These are phyloP conservation scores for Coryphaenoides rupestris DNA, from an alignment of 2,113 vertebrate species.

Conservation along the genomic window DNA sequence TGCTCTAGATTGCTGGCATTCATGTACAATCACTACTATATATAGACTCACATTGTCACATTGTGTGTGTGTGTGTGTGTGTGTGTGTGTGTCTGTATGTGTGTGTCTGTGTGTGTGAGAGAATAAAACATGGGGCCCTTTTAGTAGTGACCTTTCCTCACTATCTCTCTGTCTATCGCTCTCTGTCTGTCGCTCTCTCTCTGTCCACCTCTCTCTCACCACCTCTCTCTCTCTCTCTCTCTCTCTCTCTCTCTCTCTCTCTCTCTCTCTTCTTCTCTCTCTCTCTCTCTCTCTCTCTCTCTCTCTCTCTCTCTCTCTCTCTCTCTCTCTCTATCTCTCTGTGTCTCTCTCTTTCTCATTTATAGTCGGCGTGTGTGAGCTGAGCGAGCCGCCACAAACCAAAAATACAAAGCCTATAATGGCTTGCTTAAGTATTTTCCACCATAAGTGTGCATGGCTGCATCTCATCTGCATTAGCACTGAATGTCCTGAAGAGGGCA, in stretches of 20 bases:
- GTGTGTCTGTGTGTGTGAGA: constrained; percentile 1
- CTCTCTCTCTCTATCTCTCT: not conserved
- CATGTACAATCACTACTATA: constrained; percentile 7
- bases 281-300: not conserved
- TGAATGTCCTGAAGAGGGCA: not conserved
- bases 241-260: no score
- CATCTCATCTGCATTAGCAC: not conserved
- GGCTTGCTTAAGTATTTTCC: no score
- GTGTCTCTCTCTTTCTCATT: no score
- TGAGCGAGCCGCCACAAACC: no score
- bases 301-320: not conserved
- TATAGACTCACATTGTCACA: not conserved
- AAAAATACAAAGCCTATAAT: no score
- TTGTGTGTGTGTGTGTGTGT: constrained; percentile 1
- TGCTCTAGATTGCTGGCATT: not conserved
- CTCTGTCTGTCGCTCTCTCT: no score
- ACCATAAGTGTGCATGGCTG: not conserved
- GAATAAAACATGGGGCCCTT: not conserved
- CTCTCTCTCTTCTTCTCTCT: not conserved
- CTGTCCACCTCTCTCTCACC: not conserved
- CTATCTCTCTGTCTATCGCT: not conserved
- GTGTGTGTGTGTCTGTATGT: not conserved
- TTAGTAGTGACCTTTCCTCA: not conserved
- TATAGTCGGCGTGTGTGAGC: no score
- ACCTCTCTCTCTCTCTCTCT: not conserved